Percentiles rank a stretch among this genome's conserved stretches.
Evolutionary conservation across 2,888 invertebrate species (phyloP).

Genomic region (Pyrocoelia pectoralis): DNA sequence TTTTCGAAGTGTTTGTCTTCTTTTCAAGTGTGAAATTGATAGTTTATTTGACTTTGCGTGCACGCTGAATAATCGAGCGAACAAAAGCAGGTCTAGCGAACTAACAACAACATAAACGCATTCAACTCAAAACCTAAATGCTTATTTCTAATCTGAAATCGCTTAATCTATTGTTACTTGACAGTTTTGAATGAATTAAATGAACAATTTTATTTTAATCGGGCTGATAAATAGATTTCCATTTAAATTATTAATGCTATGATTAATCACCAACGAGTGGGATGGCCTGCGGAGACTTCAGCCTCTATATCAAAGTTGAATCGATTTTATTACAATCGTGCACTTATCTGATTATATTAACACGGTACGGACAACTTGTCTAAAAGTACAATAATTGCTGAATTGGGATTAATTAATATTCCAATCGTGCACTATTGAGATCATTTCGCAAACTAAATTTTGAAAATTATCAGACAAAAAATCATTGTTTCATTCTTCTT

Average conservation of each 20-base stretch:
- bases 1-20: slow-evolving; percentile 40
- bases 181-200: slow-evolving; percentile 38
- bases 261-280: slow-evolving; percentile 47
- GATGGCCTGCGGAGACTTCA: slow-evolving; percentile 33
- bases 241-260: slow-evolving; percentile 48
- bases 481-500: no score
- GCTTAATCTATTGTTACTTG: slow-evolving; percentile 39
- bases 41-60: slow-evolving; percentile 46
- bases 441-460: no score
- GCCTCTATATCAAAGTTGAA: slow-evolving; percentile 40
- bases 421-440: no score
- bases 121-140: slow-evolving; percentile 14
- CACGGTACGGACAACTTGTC: slow-evolving; percentile 9
- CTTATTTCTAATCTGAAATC: slow-evolving; percentile 34
- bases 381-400: slow-evolving; percentile 31
- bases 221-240: slow-evolving; percentile 44
- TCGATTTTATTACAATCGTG: slow-evolving; percentile 38
- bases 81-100: slow-evolving; percentile 28
- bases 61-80: slow-evolving; percentile 34
- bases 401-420: slow-evolving; percentile 34
- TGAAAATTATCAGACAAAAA: no score
- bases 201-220: slow-evolving; percentile 40
- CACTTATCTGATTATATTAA: slow-evolving; percentile 39
- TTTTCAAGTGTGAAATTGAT: slow-evolving; percentile 49
- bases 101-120: slow-evolving; percentile 2